Percentiles rank a stretch among this genome's conserved stretches.
These are phyloP conservation scores for Ciconia maguari DNA, from an alignment of 2,113 vertebrate species.

Conservation along the genomic window DNA sequence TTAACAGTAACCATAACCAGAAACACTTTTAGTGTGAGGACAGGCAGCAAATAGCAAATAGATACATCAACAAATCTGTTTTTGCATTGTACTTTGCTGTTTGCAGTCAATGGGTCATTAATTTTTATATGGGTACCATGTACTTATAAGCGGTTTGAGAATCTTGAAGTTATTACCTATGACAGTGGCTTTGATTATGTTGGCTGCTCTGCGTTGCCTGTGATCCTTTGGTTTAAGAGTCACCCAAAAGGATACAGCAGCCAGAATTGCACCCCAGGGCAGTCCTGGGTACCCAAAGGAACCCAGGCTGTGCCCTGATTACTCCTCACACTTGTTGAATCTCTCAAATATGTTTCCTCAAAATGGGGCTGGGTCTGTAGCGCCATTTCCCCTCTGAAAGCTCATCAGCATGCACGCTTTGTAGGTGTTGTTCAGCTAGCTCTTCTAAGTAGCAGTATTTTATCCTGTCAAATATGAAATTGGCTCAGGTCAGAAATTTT, in stretches of 20 bases:
- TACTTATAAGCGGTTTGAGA: constrained; percentile 22
- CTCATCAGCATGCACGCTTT: background rate
- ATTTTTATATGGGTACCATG: constrained; percentile 28
- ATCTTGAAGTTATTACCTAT: background rate
- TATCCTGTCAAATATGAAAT: constrained; percentile 5
- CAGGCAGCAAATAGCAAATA: constrained; percentile 29
- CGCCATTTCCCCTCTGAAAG: background rate
- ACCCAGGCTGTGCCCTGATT: background rate
- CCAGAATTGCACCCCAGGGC: background rate
- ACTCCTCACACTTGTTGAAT: background rate
- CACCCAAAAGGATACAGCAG: background rate
- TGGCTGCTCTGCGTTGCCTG: background rate
- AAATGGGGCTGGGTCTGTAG: background rate
- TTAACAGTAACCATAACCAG: constrained; percentile 58
- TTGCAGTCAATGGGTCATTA: constrained; percentile 44
- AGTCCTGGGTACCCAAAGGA: background rate
- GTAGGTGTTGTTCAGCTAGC: background rate
- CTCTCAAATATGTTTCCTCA: background rate
- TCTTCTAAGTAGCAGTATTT: background rate
- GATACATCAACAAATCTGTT: constrained; percentile 38
- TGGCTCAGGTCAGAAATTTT: background rate
- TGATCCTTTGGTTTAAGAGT: background rate
- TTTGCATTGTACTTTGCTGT: constrained; percentile 28
- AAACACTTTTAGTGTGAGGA: constrained; percentile 11
- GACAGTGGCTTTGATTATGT: background rate